phyloP scores from a whole-genome alignment of 2,797 vertebrate genomes.

The Protonibea diacanthus region DNA sequence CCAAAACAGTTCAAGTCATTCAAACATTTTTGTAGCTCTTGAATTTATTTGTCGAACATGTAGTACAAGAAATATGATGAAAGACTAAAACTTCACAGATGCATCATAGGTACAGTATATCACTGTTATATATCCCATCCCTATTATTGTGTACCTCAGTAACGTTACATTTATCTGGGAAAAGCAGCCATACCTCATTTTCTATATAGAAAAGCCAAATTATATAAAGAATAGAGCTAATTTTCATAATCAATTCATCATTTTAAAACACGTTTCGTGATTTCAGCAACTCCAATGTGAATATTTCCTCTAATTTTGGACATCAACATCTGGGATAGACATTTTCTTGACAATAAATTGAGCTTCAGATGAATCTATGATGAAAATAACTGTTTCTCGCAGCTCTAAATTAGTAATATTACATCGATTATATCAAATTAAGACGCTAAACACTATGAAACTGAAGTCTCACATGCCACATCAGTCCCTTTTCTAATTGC shows the following conservation, averaged over 20 bases:
- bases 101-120: constrained; percentile 1
- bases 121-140: not conserved
- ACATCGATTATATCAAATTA: constrained; percentile 26
- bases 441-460: constrained; percentile 22
- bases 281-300: not conserved
- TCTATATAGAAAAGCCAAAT: not conserved
- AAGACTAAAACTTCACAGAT: constrained; percentile 33
- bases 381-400: not conserved
- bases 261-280: not conserved
- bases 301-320: not conserved
- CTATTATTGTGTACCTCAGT: constrained; percentile 15
- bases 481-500: constrained; percentile 44
- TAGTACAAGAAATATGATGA: not conserved
- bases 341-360: not conserved
- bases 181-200: not conserved
- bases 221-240: not conserved
- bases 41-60: not conserved
- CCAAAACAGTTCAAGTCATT: constrained; percentile 86
- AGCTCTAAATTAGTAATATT: not conserved
- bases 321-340: not conserved
- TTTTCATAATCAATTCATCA: not conserved
- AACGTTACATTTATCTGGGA: not conserved
- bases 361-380: not conserved
- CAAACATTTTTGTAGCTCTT: constrained; percentile 64
- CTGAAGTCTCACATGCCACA: not conserved